A percentile compares a stretch with the other conserved stretches of the same genome.
Evolutionary conservation across 2,797 vertebrate species (phyloP).

Genomic region (Lagodon rhomboides): DNA sequence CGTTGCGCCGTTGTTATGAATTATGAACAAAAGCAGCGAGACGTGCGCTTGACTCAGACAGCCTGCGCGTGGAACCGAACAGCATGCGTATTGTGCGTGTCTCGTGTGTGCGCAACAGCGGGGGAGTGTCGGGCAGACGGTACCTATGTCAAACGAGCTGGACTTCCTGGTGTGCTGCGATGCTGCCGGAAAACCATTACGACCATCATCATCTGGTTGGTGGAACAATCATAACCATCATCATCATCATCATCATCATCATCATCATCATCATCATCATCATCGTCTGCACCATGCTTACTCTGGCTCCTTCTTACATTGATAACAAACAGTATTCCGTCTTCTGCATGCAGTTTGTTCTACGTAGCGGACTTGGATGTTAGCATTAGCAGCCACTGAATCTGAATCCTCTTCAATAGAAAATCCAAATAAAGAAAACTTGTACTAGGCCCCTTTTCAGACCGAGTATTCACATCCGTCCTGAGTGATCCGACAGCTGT

Average conservation of each 20-base stretch:
- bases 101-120: constrained; percentile 5
- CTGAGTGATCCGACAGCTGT: too few relatives aligned
- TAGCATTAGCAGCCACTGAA: neutral
- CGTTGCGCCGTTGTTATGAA: constrained; percentile 32
- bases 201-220: constrained; percentile 73
- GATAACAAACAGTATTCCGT: neutral
- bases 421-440: neutral
- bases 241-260: neutral
- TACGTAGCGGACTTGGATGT: neutral
- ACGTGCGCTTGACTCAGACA: constrained; percentile 9
- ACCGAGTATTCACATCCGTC: too few relatives aligned
- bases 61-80: neutral
- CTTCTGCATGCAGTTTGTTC: neutral
- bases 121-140: constrained; percentile 25
- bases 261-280: constrained; percentile 40
- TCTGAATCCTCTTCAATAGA: neutral
- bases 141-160: constrained; percentile 90
- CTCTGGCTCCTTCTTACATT: neutral
- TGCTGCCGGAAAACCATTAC: constrained; percentile 80
- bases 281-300: constrained; percentile 5
- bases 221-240: constrained; percentile 25
- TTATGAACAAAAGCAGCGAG: constrained; percentile 43
- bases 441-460: too few relatives aligned
- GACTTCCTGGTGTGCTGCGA: constrained; percentile 87
- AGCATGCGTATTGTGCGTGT: constrained; percentile 22